A percentile compares a stretch with the other conserved stretches of the same genome.
phyloP scores from a whole-genome alignment of 2,888 invertebrate species.

The Mycalesis mineus region DNA sequence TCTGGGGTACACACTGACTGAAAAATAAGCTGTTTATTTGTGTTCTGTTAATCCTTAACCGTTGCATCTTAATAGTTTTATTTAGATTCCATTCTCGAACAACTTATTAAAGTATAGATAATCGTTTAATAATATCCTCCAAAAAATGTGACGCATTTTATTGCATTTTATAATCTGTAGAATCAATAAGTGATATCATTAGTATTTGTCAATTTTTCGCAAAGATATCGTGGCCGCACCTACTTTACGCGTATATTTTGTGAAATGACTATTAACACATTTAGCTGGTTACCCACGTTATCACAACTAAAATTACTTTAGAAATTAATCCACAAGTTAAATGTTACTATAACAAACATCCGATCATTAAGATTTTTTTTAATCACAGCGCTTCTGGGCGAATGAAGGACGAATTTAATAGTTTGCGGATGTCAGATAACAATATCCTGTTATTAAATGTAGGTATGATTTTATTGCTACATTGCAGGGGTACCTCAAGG shows the following conservation, averaged over 20 bases:
- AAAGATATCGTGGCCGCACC: background rate
- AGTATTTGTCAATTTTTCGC: background rate
- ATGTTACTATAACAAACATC: background rate
- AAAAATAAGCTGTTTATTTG: too few species aligned
- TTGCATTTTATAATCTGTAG: background rate
- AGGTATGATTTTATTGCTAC: background rate
- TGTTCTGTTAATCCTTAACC: too few species aligned
- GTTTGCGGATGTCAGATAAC: background rate
- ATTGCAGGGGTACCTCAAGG: background rate
- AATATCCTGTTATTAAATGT: background rate
- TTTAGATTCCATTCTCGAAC: too few species aligned
- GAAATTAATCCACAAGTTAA: too few species aligned
- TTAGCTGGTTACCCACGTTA: too few species aligned
- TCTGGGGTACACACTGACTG: too few species aligned
- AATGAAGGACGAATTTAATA: background rate
- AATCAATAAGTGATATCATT: background rate
- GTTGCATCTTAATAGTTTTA: too few species aligned
- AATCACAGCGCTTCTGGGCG: background rate
- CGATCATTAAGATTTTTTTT: background rate
- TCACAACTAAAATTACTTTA: too few species aligned
- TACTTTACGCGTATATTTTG: background rate
- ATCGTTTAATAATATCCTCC: too few species aligned
- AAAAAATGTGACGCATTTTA: too few species aligned
- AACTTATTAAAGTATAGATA: too few species aligned
- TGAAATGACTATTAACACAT: too few species aligned